Percentiles rank a stretch among this genome's conserved stretches.
Conservation (phyloP, 2,113 vertebrate genomes). For the Craseonycteris thonglongyai region DNA sequence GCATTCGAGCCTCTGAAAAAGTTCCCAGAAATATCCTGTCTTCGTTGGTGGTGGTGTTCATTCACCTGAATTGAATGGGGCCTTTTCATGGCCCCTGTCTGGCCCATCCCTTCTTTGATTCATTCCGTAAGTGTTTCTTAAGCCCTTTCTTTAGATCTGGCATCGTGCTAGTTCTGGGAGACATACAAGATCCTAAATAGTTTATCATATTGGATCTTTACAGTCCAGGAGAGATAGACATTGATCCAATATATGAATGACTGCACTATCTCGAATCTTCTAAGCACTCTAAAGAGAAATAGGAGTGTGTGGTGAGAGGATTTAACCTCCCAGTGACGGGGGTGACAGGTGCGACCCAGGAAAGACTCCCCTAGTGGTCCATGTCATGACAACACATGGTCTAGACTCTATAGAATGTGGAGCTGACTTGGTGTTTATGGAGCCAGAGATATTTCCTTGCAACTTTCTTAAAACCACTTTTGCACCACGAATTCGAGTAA, state of each 20-base stretch:
- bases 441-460: not conserved
- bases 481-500: not conserved
- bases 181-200: not conserved
- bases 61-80: not conserved
- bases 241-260: not conserved
- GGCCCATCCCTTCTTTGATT: not conserved
- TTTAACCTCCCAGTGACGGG: not conserved
- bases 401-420: not conserved
- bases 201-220: not conserved
- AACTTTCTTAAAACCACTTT: not conserved
- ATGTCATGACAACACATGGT: not conserved
- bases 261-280: not conserved
- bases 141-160: not conserved
- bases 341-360: not conserved
- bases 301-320: not conserved
- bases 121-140: not conserved
- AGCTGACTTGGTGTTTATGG: not conserved
- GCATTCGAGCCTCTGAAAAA: not conserved
- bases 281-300: not conserved
- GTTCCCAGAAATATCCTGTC: slow-evolving; percentile 8
- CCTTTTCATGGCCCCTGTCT: not conserved
- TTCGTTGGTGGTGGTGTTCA: not conserved
- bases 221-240: not conserved
- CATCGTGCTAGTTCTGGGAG: not conserved
- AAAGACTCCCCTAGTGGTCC: not conserved